Evolutionary conservation across 2,113 vertebrate species (phyloP).

Genomic region (Halcyon senegalensis): DNA sequence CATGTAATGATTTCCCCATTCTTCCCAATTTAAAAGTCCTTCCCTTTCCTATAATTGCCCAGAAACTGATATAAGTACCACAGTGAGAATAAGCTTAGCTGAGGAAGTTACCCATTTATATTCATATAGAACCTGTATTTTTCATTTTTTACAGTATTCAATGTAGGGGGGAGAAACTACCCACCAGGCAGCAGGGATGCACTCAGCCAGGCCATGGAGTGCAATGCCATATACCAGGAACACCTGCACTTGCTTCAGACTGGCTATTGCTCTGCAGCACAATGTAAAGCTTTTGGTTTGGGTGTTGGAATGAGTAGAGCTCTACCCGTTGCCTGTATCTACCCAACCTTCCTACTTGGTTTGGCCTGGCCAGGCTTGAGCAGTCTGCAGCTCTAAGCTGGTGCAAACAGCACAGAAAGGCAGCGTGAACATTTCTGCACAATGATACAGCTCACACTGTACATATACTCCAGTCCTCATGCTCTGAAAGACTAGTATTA

Average conservation of each 20-base stretch:
- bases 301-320: background rate
- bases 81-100: background rate
- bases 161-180: background rate
- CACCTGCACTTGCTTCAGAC: background rate
- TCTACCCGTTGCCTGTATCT: background rate
- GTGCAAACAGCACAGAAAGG: background rate
- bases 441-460: background rate
- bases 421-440: fast-evolving
- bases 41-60: background rate
- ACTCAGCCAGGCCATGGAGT: background rate
- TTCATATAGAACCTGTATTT: background rate
- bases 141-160: background rate
- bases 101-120: background rate
- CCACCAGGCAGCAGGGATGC: background rate
- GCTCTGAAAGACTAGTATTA: background rate
- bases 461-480: fast-evolving
- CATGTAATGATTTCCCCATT: background rate
- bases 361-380: background rate
- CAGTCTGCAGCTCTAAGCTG: background rate
- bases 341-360: background rate
- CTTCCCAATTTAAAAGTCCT: background rate
- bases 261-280: background rate
- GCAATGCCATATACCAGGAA: background rate
- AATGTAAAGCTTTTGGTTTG: fast-evolving
- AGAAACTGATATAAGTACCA: background rate